phyloP scores from a whole-genome alignment of 2,113 vertebrate species.

The Mirounga angustirostris region DNA sequence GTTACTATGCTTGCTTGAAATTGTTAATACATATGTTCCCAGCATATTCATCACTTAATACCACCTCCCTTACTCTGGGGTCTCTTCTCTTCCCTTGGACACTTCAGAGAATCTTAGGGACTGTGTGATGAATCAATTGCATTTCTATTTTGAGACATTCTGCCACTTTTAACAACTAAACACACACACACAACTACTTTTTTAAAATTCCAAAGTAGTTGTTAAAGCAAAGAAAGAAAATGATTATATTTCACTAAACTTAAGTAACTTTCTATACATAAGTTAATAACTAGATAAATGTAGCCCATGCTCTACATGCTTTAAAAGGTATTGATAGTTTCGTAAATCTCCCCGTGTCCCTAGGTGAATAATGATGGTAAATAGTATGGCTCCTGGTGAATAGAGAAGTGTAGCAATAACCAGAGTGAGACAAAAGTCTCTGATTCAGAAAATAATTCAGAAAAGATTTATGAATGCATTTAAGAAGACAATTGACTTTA shows the following conservation, averaged over 20 bases:
- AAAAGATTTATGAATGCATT: background rate
- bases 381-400: background rate
- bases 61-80: background rate
- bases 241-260: background rate
- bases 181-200: background rate
- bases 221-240: constrained; percentile 43
- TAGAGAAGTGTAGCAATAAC: background rate
- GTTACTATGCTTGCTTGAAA: background rate
- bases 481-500: background rate
- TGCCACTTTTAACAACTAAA: background rate
- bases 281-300: background rate
- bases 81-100: background rate
- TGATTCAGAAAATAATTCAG: constrained; percentile 42
- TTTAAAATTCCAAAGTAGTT: background rate
- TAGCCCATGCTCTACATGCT: background rate
- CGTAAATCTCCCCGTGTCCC: background rate
- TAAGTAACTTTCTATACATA: background rate
- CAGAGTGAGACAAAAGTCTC: background rate
- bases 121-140: background rate
- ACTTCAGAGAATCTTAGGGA: background rate
- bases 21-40: background rate
- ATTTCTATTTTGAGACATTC: constrained; percentile 45
- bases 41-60: background rate
- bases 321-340: background rate
- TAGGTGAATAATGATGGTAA: background rate